Evolutionary conservation across 2,888 invertebrate species (phyloP).

Genomic region (Drosophila vallismaia): DNA sequence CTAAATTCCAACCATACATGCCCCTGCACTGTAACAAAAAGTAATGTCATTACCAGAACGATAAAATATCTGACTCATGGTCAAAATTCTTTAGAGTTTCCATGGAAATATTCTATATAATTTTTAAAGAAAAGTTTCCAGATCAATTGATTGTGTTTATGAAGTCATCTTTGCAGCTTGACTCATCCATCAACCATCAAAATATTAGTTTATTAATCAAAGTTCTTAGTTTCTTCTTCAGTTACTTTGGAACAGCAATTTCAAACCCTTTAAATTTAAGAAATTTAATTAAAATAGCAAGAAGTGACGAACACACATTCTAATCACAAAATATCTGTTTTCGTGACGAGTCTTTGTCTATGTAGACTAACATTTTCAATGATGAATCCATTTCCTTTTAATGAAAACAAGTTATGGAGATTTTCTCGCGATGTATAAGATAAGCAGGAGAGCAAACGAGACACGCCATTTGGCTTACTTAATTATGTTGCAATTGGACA

Average conservation of each 20-base stretch:
- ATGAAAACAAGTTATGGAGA: neutral
- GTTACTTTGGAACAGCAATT: neutral
- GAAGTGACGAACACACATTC: too few species aligned
- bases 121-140: neutral
- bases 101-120: neutral
- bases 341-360: too few species aligned
- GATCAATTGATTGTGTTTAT: conserved; percentile 1
- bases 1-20: conserved; percentile 62
- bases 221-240: neutral
- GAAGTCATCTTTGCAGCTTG: conserved; percentile 25
- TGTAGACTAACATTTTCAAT: too few species aligned
- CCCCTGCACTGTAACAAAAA: conserved; percentile 32
- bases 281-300: too few species aligned
- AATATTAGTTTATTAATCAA: neutral
- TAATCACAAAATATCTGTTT: too few species aligned
- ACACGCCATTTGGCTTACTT: conserved; percentile 71
- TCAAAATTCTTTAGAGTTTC: neutral
- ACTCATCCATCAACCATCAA: conserved; percentile 28
- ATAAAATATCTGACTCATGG: conserved; percentile 6
- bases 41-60: neutral
- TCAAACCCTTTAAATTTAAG: too few species aligned
- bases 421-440: conserved; percentile 21
- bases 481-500: conserved; percentile 79
- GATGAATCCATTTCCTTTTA: too few species aligned
- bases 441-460: conserved; percentile 39